A percentile compares a stretch with the other conserved stretches of the same genome.
Evolutionary conservation across 2,888 invertebrate genomes (phyloP).

Genomic region (Xanthia icteritia): DNA sequence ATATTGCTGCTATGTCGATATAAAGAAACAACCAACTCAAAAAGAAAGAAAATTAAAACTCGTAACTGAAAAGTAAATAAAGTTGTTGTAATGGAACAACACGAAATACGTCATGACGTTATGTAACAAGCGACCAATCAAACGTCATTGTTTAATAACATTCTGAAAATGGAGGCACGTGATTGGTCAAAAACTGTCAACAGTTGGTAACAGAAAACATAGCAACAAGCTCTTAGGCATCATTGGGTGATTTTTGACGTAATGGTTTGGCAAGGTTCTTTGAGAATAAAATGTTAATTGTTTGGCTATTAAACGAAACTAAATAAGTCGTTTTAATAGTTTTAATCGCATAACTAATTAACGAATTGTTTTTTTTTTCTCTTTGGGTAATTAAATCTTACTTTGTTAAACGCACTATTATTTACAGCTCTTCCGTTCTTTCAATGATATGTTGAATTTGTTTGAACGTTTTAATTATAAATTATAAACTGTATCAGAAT

Average conservation of each 20-base stretch:
- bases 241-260: conserved; percentile 40
- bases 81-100: conserved; percentile 41
- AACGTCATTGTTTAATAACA: conserved; percentile 63
- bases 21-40: conserved; percentile 4
- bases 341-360: conserved; percentile 59
- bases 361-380: conserved; percentile 21
- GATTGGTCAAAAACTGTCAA: conserved; percentile 60
- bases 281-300: conserved; percentile 58
- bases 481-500: not conserved
- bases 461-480: not conserved
- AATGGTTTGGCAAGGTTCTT: conserved; percentile 55
- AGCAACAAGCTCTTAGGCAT: conserved; percentile 53
- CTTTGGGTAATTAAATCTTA: not conserved
- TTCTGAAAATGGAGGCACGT: conserved; percentile 49
- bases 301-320: conserved; percentile 33
- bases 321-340: conserved; percentile 35
- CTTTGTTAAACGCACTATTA: not conserved
- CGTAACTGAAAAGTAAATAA: conserved; percentile 34
- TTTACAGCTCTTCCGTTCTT: not conserved
- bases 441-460: not conserved
- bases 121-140: conserved; percentile 62
- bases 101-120: conserved; percentile 51
- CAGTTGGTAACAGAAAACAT: conserved; percentile 61
- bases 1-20: not conserved
- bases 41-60: conserved; percentile 1